Evolutionary conservation across 2,113 vertebrate species (phyloP), one percentile per base, ranked within the genome.

Genomic region (Aegotheles bennettii): DNA sequence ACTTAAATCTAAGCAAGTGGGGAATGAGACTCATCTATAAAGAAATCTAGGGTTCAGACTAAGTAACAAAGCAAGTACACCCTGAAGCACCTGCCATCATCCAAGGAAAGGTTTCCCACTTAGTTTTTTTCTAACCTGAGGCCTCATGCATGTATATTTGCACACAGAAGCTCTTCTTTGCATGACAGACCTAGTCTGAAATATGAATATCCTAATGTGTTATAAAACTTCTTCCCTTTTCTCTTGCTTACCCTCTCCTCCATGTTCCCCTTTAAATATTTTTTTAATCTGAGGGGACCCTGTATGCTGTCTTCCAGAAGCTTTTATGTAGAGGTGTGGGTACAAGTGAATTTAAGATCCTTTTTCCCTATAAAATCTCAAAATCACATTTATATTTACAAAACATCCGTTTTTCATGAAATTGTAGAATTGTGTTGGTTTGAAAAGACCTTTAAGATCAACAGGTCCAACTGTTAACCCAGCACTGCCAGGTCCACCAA

Each of bases 241-340:
- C 6, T 70, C 5, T 64, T 80, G 3, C 4, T 60, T 83, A 16
- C 1, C 36, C 1, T 63, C n/a, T 59, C 3, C 4, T 23, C 2
- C 4, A 1, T 2, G 2, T 57, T 18, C 6, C 7, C 9, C 2
- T 4, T 18, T 10, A 24, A 87, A 85, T 57, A 60, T 63, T 1
- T 36, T 36, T 28, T 40, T 38, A 29, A 76, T 7, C 11, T 56
- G 26, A 18, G 4, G 21, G 2, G 18, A 43, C 5, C 14, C 7
- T 61, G 21, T 29, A 38, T 3, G 40, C 3, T n/a, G 3, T 13
- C 8, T 54, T 75, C 73, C 36, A 77, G 56, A 64, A 73, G 13
- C 1, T 73, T 63, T 79, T n/a, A 31, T 38, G 14, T 24, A 74
- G 1, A 1, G 0, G 1, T 51, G 17, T 35, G 7, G 15, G 11